Evolutionary conservation across 1,140 invertebrate species (phyloP), one percentile per base, ranked within the genome.

Genomic region (Elysia chlorotica): DNA sequence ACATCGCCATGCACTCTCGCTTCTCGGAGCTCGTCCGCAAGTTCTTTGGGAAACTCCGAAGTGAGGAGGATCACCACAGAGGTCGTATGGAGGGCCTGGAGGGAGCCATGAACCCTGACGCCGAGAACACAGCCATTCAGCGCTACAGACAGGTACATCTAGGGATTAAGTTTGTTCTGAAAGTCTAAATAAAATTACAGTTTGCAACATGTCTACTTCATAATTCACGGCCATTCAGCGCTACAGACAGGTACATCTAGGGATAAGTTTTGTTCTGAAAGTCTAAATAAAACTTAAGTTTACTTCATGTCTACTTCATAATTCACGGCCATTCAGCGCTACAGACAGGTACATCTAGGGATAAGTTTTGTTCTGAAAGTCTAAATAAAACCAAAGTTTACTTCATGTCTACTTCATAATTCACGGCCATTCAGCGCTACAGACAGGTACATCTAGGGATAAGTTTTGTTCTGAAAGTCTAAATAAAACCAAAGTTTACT

Each of bases 91-190:
- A 57, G 36, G 82, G 85, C 28, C 72, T 86, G 23, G 77, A 85
- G 37, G 81, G 83, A 37, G 81, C 83, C 28, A 78, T 82, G 76
- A 85, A 85, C 63, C 78, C 83, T 36, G 85, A 86, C 62, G 83
- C 80, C 2, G 85, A 85, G 65, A 79, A 78, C 38, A 76, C 78
- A 2, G 74, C 76, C 25, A 41, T 78, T 23, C 81, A 85, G 74
- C 70, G 84, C 35, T 82, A 86, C 75, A 76, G 76, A 10, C 85
- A 86, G 56, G 56, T 30, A n/a, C n/a, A n/a, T n/a, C n/a, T n/a
- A n/a, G n/a, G n/a, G n/a, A n/a, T n/a, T n/a, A n/a, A n/a, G n/a
- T n/a, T n/a, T n/a, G n/a, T n/a, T n/a, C n/a, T n/a, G n/a, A n/a
- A n/a, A n/a, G n/a, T n/a, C n/a, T n/a, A n/a, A n/a, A n/a, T n/a